Conservation (phyloP, 2,113 vertebrate genomes). For the Pavo muticus region DNA sequence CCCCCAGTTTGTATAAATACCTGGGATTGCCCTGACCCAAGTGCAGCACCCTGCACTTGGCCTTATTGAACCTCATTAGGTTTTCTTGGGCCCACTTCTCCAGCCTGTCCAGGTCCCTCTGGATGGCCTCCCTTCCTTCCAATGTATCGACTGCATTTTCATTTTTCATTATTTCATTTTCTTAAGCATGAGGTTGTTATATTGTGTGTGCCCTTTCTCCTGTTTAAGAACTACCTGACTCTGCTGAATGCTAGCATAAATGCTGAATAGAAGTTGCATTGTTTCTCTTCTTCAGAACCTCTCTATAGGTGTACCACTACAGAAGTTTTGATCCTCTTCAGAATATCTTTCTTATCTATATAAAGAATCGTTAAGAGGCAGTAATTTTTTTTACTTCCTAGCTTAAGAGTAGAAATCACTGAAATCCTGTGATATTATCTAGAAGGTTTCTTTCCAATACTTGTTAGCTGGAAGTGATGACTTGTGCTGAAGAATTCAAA, state of each 20-base stretch:
- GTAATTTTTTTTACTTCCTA: neutral
- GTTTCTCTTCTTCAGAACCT: neutral
- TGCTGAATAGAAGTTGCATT: neutral
- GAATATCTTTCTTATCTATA: neutral
- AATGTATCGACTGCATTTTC: no score
- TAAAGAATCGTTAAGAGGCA: neutral
- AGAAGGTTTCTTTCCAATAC: neutral
- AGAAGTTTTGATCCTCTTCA: neutral
- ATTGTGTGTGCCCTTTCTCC: neutral
- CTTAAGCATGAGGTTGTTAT: neutral
- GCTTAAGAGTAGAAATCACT: neutral
- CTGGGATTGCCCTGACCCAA: no score
- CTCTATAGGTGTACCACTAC: neutral
- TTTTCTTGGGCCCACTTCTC: no score
- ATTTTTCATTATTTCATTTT: neutral
- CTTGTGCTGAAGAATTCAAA: neutral
- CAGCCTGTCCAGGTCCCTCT: no score
- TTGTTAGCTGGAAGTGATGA: neutral
- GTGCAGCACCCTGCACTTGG: no score
- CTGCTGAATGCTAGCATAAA: neutral
- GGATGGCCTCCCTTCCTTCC: no score
- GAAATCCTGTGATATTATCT: neutral
- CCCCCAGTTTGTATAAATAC: no score
- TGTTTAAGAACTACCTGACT: neutral
- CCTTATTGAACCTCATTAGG: no score